Conservation (phyloP, 1,140 invertebrate genomes). For the Drosophila triauraria region DNA sequence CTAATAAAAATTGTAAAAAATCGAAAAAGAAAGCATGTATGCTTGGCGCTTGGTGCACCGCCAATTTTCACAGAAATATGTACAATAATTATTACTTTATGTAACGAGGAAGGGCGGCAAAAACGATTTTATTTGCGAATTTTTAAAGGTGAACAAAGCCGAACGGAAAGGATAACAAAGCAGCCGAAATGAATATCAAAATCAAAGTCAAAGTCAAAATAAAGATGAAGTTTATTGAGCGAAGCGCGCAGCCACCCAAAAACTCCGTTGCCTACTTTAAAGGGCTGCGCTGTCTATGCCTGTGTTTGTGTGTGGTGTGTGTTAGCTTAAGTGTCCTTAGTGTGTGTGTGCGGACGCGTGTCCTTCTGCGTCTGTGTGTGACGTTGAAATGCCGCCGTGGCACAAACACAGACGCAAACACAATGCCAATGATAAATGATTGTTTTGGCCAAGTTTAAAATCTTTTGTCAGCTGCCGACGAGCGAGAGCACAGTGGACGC, state of each 20-base stretch:
- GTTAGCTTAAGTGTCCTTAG: slow-evolving; percentile 6
- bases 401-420: slow-evolving; percentile 37
- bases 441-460: slow-evolving; percentile 68
- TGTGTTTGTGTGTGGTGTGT: slow-evolving; percentile 14
- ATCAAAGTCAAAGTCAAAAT: not conserved
- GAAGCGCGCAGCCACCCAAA: slow-evolving; percentile 41
- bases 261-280: slow-evolving; percentile 66
- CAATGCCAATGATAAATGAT: slow-evolving; percentile 72
- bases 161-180: slow-evolving; percentile 25
- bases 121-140: slow-evolving; percentile 18
- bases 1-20: not conserved
- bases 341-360: slow-evolving; percentile 23
- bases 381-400: slow-evolving; percentile 54
- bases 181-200: not conserved
- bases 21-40: not conserved
- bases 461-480: slow-evolving; percentile 47
- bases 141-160: slow-evolving; percentile 21
- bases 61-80: slow-evolving; percentile 38
- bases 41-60: slow-evolving; percentile 45
- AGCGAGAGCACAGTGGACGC: slow-evolving; percentile 9
- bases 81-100: slow-evolving; percentile 32
- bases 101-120: slow-evolving; percentile 5
- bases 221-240: slow-evolving; percentile 35
- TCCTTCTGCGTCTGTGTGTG: slow-evolving; percentile 35
- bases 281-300: slow-evolving; percentile 20